Percentiles rank a stretch among this genome's conserved stretches.
phyloP scores from a whole-genome alignment of 2,888 invertebrate genomes.

The Drosophila histrio region DNA sequence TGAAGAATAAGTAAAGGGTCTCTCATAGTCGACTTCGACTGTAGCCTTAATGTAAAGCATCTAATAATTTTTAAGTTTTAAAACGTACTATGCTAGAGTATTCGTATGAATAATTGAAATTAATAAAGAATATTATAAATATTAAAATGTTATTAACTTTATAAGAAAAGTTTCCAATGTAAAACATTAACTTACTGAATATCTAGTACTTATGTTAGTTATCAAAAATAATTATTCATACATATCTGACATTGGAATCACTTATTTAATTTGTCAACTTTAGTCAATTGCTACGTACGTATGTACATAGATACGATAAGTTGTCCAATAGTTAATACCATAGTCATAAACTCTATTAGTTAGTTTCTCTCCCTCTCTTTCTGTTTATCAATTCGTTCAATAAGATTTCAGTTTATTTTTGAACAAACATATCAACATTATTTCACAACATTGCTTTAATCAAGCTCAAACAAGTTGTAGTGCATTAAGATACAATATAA shows the following conservation, averaged over 20 bases:
- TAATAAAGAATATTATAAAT: no score
- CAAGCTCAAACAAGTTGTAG: constrained; percentile 8
- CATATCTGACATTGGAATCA: neutral
- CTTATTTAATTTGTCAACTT: neutral
- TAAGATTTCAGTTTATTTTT: neutral
- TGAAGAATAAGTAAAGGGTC: no score
- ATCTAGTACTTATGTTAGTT: neutral
- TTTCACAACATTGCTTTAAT: constrained; percentile 45
- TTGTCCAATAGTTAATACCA: neutral
- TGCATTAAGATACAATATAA: constrained; percentile 1
- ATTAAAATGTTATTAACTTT: no score
- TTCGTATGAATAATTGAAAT: no score
- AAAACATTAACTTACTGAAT: neutral
- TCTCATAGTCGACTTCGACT: no score
- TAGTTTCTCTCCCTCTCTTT: neutral
- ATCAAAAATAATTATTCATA: neutral
- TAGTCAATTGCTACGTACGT: neutral
- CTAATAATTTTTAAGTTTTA: no score
- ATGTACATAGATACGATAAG: no score
- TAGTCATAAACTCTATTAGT: neutral
- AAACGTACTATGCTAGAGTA: no score
- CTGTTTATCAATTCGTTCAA: neutral
- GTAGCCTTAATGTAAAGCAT: no score
- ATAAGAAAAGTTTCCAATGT: neutral
- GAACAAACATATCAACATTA: constrained; percentile 1